Evolutionary conservation across 2,797 vertebrate species (phyloP).

Genomic region (Danio tinwini): DNA sequence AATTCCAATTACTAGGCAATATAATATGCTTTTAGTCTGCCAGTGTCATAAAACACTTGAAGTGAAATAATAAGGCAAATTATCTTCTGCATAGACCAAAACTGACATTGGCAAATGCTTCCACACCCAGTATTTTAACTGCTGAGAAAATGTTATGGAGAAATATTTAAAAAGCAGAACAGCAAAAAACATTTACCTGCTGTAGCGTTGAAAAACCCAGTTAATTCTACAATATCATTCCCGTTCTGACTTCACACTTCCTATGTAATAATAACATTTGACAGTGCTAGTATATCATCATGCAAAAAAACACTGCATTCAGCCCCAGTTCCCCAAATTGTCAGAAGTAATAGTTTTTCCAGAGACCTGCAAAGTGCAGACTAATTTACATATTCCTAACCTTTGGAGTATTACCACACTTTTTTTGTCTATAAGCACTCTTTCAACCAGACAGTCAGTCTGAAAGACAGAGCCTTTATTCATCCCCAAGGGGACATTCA

Average conservation of each 20-base stretch:
- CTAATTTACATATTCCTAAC: slow-evolving; percentile 22
- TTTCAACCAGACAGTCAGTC: not conserved
- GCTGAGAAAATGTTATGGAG: not conserved
- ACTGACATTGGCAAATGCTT: not conserved
- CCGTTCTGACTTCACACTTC: not conserved
- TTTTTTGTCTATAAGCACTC: slow-evolving; percentile 12
- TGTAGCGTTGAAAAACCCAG: not conserved
- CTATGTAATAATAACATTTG: slow-evolving; percentile 29
- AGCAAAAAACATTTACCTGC: not conserved
- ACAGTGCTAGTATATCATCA: not conserved
- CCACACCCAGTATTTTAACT: not conserved
- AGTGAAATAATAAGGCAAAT: not conserved
- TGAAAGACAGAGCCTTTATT: slow-evolving; percentile 30
- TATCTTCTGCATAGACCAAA: too few species aligned
- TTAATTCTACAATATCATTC: not conserved
- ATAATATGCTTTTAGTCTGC: not conserved
- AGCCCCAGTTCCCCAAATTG: not conserved
- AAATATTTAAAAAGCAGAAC: not conserved
- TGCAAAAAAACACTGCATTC: slow-evolving; percentile 2
- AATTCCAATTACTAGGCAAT: not conserved
- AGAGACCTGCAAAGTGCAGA: not conserved
- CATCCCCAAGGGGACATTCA: slow-evolving; percentile 20
- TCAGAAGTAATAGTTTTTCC: slow-evolving; percentile 1
- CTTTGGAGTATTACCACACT: not conserved
- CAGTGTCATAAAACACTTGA: not conserved